These are phyloP conservation scores for Abscondita cerata DNA, from an alignment of 2,888 invertebrate genomes.

Conservation along the genomic window DNA sequence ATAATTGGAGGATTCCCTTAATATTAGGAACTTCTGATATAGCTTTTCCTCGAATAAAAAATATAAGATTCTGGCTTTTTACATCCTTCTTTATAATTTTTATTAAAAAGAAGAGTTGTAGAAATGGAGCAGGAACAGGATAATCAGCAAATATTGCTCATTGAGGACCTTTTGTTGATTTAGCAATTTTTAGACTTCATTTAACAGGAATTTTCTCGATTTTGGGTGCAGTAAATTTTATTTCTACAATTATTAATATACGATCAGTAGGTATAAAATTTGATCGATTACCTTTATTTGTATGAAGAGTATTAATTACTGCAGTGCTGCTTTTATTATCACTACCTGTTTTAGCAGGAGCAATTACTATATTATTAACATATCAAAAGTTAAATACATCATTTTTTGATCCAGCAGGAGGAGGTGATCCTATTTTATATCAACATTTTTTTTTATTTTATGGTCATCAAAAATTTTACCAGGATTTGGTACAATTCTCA, in stretches of 20 bases:
- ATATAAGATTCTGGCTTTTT: constrained; percentile 65
- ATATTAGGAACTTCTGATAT: constrained; percentile 82
- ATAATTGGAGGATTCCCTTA: constrained; percentile 56
- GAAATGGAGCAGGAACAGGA: constrained; percentile 77
- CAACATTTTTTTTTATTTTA: constrained; percentile 90
- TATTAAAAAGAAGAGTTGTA: constrained; percentile 69
- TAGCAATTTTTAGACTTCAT: constrained; percentile 45
- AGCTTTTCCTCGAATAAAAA: constrained; percentile 58
- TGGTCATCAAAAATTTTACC: too few relatives aligned
- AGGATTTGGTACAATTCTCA: too few relatives aligned
- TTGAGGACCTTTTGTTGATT: constrained; percentile 70
- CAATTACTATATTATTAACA: constrained; percentile 58
- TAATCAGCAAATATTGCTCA: constrained; percentile 73
- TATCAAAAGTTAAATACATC: constrained; percentile 83
- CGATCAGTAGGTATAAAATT: too few relatives aligned
- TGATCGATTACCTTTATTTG: too few relatives aligned
- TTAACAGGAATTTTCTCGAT: too few relatives aligned
- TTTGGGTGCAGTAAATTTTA: too few relatives aligned
- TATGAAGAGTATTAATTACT: constrained; percentile 55
- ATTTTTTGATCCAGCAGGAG: constrained; percentile 82
- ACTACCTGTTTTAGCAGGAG: not conserved
- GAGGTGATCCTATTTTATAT: constrained; percentile 81
- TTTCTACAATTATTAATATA: too few relatives aligned
- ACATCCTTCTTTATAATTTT: constrained; percentile 72
- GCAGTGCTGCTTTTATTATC: not conserved